Evolutionary conservation across 2,888 invertebrate genomes (phyloP).

Genomic region (Microplitis deprimator): DNA sequence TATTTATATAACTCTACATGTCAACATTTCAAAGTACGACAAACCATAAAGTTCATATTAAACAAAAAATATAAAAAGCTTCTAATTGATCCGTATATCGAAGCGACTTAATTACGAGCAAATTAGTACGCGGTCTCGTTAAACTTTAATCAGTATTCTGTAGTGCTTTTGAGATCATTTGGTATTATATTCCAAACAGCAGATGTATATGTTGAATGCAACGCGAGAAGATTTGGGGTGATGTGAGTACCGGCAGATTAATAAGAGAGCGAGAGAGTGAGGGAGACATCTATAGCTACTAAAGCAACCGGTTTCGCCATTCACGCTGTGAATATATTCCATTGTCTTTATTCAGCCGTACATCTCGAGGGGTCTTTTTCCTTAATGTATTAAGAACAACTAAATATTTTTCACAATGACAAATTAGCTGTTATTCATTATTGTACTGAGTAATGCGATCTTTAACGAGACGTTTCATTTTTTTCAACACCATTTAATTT

Average conservation of each 20-base stretch:
- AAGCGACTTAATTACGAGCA: no score
- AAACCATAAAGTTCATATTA: neutral
- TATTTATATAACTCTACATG: no score
- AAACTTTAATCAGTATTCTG: neutral
- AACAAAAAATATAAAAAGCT: neutral
- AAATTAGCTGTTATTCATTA: neutral
- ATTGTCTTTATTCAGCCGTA: neutral
- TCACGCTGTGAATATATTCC: neutral
- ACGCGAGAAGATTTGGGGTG: neutral
- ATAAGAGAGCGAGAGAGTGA: neutral
- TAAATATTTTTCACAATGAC: neutral
- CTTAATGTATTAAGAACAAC: neutral
- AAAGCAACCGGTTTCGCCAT: neutral
- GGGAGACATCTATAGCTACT: no score
- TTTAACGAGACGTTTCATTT: neutral
- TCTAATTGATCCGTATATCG: no score
- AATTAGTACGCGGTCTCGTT: neutral
- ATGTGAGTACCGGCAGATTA: neutral
- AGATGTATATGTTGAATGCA: neutral
- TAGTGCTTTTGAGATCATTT: neutral
- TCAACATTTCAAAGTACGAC: no score
- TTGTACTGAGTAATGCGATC: neutral
- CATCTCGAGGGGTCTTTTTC: neutral
- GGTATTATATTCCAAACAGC: neutral
- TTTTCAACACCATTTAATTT: no score